Evolutionary conservation across 2,113 vertebrate species (phyloP).

Genomic region (Prionailurus bengalensis): DNA sequence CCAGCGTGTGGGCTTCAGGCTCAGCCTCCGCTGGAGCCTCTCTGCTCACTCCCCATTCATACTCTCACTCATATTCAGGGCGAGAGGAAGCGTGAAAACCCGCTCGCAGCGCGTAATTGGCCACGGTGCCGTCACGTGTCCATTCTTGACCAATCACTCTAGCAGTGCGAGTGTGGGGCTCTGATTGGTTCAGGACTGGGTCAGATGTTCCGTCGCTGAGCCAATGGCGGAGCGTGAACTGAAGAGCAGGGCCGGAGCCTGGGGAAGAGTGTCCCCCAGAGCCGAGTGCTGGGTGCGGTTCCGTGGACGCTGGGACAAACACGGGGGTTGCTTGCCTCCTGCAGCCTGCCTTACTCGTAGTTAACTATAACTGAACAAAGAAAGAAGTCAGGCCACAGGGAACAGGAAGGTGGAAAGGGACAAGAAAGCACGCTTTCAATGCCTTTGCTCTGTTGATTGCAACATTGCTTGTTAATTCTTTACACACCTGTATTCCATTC

Average conservation of each 20-base stretch:
- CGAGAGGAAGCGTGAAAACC: background rate
- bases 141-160: background rate
- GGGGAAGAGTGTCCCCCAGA: background rate
- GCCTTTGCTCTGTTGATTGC: background rate
- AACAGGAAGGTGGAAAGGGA: background rate
- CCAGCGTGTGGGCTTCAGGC: background rate
- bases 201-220: background rate
- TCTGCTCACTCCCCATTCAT: background rate
- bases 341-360: background rate
- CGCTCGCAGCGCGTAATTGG: background rate
- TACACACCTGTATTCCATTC: background rate
- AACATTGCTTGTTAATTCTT: background rate
- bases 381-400: background rate
- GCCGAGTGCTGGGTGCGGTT: background rate
- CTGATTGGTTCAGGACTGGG: background rate
- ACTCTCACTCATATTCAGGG: too few species aligned
- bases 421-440: background rate
- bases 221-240: background rate
- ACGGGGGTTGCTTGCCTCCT: background rate
- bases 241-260: too few species aligned
- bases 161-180: background rate
- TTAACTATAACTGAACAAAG: too few species aligned
- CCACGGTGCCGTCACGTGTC: background rate
- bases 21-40: background rate
- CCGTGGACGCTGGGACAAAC: background rate